Conservation (phyloP, 2,888 invertebrate species). For the Rotaria magnacalcarata region DNA sequence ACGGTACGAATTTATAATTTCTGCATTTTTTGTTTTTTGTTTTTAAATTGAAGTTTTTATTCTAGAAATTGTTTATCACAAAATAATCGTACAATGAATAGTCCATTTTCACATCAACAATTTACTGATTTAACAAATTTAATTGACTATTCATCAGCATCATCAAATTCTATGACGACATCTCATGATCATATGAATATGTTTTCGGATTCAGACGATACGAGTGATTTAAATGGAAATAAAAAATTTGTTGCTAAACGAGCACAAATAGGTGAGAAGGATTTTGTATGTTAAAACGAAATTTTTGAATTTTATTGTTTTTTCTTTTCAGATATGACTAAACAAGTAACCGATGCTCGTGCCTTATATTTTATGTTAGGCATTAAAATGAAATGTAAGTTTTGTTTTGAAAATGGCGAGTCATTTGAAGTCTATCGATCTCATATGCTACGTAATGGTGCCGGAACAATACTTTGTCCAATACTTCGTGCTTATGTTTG, state of each 20-base stretch:
- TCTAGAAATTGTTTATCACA: neutral
- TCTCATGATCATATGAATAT: conserved; percentile 12
- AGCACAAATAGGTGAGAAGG: neutral
- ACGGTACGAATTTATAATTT: neutral
- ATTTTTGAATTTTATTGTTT: too few species aligned
- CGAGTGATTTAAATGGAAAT: neutral
- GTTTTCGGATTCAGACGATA: neutral
- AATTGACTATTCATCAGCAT: neutral
- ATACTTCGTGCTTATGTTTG: conserved; percentile 32
- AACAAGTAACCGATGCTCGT: conserved; percentile 17
- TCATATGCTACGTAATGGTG: conserved; percentile 35
- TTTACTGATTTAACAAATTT: conserved; percentile 16
- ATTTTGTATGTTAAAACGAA: neutral
- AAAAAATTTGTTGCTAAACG: conserved; percentile 35
- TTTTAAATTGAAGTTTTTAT: neutral
- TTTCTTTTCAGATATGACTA: neutral
- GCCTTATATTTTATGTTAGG: conserved; percentile 27
- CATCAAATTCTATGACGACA: neutral
- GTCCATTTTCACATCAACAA: conserved; percentile 21
- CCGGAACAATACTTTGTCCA: conserved; percentile 34
- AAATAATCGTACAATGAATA: neutral
- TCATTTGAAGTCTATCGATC: conserved; percentile 32
- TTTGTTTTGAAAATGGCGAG: conserved; percentile 37
- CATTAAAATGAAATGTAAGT: conserved; percentile 36
- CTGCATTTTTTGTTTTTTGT: neutral